phyloP scores from a whole-genome alignment of 2,113 vertebrate genomes.

The Meles meles region DNA sequence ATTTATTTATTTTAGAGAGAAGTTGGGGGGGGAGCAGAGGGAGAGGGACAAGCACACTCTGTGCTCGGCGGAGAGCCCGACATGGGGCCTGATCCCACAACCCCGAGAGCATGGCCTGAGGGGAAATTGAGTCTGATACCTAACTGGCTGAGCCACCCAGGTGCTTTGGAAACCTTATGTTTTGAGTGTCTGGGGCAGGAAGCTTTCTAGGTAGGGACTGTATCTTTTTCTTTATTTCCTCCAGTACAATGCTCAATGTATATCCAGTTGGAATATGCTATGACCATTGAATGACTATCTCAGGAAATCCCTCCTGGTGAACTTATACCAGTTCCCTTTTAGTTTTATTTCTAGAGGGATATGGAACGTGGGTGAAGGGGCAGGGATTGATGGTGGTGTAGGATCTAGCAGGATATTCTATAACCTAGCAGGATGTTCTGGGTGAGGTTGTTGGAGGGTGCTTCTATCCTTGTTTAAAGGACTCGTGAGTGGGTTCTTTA shows the following conservation, averaged over 20 bases:
- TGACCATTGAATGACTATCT: background rate
- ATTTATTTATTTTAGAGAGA: background rate
- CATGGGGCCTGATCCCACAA: background rate
- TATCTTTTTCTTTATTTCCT: slow-evolving; percentile 12
- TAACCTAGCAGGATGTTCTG: background rate
- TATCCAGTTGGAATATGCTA: background rate
- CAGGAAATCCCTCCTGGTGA: background rate
- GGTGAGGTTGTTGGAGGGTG: background rate
- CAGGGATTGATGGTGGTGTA: too few relatives aligned
- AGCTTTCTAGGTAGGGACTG: background rate
- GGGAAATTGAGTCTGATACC: background rate
- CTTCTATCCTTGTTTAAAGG: background rate
- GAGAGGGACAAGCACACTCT: background rate
- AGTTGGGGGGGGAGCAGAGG: background rate
- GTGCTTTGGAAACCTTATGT: background rate
- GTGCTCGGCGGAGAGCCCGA: background rate
- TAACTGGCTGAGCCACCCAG: background rate
- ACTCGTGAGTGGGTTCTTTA: background rate
- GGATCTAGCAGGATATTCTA: background rate
- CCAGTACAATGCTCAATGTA: background rate
- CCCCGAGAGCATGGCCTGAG: background rate
- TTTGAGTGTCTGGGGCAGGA: background rate
- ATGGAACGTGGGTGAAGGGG: background rate
- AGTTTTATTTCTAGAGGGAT: background rate
- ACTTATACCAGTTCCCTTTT: background rate